Conservation (phyloP, 2,888 invertebrate genomes). For the Zelleria hepariella region DNA sequence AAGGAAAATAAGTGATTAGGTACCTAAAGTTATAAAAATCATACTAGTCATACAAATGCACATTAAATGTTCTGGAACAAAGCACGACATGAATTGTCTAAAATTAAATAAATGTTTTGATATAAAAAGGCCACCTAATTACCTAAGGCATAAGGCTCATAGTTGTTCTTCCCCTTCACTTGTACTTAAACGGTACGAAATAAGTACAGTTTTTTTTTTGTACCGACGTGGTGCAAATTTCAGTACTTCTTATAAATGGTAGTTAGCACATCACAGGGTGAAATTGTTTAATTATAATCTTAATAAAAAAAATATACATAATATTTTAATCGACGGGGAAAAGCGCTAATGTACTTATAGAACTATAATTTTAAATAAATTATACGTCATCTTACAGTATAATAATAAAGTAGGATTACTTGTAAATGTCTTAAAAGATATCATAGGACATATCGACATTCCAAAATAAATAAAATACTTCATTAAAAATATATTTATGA, state of each 20-base stretch:
- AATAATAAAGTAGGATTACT: slow-evolving; percentile 8
- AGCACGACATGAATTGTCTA: background rate
- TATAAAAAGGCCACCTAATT: too few relatives aligned
- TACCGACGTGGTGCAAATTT: background rate
- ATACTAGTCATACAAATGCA: background rate
- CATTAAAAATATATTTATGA: slow-evolving; percentile 3
- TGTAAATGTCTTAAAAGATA: slow-evolving; percentile 10
- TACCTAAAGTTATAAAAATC: background rate
- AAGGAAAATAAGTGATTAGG: too few relatives aligned
- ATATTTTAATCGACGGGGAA: slow-evolving; percentile 48
- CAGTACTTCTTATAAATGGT: background rate
- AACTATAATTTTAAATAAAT: slow-evolving; percentile 21
- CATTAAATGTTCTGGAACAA: background rate
- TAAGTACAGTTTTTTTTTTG: background rate
- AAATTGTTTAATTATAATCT: background rate
- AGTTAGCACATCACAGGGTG: background rate
- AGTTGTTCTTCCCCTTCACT: background rate
- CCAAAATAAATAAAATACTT: slow-evolving; percentile 10
- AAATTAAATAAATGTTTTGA: background rate
- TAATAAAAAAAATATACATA: background rate
- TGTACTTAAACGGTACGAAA: background rate
- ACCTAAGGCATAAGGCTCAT: background rate
- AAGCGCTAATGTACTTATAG: slow-evolving; percentile 65
- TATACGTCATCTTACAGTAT: background rate
- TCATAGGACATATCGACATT: slow-evolving; percentile 14